phyloP scores from a whole-genome alignment of 2,888 invertebrate species.

The Agapetus fuscipes region DNA sequence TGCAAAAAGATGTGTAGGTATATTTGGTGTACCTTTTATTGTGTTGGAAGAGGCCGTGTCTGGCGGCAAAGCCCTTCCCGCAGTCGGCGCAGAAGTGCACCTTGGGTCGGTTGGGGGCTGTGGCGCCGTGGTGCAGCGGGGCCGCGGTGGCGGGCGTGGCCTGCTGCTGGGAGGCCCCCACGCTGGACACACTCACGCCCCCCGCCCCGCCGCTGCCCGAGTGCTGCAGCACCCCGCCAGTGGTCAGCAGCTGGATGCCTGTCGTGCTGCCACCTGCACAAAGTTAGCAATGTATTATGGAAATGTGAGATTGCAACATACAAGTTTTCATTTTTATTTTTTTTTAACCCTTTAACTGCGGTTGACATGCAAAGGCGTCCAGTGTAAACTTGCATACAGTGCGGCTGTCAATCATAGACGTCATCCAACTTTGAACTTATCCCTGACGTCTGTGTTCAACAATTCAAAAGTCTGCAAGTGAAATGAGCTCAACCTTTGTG shows the following conservation, averaged over 20 bases:
- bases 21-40: slow-evolving; percentile 60
- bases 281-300: too few relatives aligned
- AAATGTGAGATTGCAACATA: too few relatives aligned
- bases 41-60: slow-evolving; percentile 72
- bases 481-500: too few relatives aligned
- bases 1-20: too few relatives aligned
- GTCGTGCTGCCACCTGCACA: slow-evolving; percentile 14
- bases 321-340: too few relatives aligned
- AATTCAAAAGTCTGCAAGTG: too few relatives aligned
- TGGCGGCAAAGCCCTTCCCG: slow-evolving; percentile 73
- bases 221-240: slow-evolving; percentile 27
- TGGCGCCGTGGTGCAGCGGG: slow-evolving; percentile 1
- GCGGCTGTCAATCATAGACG: too few relatives aligned
- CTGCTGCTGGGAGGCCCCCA: neutral
- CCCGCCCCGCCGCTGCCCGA: slow-evolving; percentile 6
- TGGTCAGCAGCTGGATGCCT: slow-evolving; percentile 31
- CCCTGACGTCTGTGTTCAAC: too few relatives aligned
- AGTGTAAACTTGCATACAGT: too few relatives aligned
- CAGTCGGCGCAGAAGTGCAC: slow-evolving; percentile 72
- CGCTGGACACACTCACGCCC: neutral
- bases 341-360: too few relatives aligned
- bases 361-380: too few relatives aligned
- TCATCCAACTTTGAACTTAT: too few relatives aligned
- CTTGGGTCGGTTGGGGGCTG: slow-evolving; percentile 46
- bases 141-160: neutral